phyloP scores from a whole-genome alignment of 2,113 vertebrate species.

The Lipotes vexillifer region DNA sequence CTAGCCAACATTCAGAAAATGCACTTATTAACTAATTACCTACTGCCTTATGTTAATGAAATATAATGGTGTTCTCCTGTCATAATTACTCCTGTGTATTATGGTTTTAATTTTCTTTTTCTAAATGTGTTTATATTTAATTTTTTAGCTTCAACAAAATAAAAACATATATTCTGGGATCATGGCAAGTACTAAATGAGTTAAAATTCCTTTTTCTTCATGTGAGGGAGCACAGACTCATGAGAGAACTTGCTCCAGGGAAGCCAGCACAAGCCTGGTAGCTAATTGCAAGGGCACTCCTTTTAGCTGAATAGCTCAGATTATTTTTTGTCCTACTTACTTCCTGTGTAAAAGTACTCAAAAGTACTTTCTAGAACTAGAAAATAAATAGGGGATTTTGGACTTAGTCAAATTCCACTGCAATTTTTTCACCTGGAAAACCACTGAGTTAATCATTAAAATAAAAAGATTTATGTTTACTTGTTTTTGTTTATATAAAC shows the following conservation, averaged over 20 bases:
- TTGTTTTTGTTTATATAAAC: background rate
- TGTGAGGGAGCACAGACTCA: background rate
- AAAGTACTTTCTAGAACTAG: background rate
- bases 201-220: background rate
- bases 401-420: background rate
- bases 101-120: background rate
- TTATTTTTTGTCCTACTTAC: background rate
- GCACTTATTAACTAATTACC: background rate
- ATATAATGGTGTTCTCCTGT: background rate
- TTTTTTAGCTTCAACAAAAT: background rate
- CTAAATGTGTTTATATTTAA: background rate
- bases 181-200: background rate
- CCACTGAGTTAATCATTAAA: background rate
- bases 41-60: background rate
- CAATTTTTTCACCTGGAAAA: background rate
- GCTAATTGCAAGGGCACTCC: background rate
- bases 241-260: background rate
- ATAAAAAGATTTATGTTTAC: background rate
- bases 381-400: background rate
- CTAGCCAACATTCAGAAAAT: background rate
- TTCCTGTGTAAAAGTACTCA: background rate
- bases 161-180: background rate
- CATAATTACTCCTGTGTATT: background rate
- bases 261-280: background rate
- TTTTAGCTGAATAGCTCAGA: background rate